Base-by-base conservation (phyloP, 2,888 invertebrate species). In the Zygothrica quintamaculata region DNA sequence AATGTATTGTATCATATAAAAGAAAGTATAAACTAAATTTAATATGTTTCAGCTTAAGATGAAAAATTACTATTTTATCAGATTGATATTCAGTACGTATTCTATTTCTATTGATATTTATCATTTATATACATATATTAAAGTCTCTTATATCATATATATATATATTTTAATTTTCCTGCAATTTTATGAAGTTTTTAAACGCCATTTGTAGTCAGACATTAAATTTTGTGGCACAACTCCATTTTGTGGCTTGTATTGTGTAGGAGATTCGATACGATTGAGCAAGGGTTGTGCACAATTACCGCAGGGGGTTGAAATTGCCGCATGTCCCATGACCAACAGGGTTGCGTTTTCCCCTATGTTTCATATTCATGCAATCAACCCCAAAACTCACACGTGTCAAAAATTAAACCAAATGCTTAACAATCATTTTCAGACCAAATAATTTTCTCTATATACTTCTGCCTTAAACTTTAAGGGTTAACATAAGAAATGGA, bases 321-420 rank as follows among this genome's bases (percentile, higher is more conserved):
- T 62, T 68, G 56, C 62, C 42, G 52, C 74, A 74, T 37, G 9
- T 4, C n/a, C 29, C 7, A 43, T 6, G n/a, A 42, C 36, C 44
- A 25, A 53, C 46, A 34, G 70, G 74, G 70, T 68, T 71, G 70
- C 69, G 26, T 47, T 62, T 69, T n/a, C n/a, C 53, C n/a, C 26
- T 40, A 31, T 11, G 39, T 39, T 48, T 36, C 13, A 43, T 36
- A 61, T 50, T 74, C 46, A 68, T 64, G 57, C 71, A 74, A 68
- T 34, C 62, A 56, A 69, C 74, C 64, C 72, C 25, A 37, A 57
- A 56, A 7, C 5, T 15, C n/a, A 26, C 85, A 79, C 78, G 85
- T 84, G 78, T 56, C 82, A 46, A 16, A 71, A 84, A 82, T 79
- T 84, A 75, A 79, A 68, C 58, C 71, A 81, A 84, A 75, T 64